phyloP scores from a whole-genome alignment of 1,140 invertebrate species.

The Drosophila tropicalis region DNA sequence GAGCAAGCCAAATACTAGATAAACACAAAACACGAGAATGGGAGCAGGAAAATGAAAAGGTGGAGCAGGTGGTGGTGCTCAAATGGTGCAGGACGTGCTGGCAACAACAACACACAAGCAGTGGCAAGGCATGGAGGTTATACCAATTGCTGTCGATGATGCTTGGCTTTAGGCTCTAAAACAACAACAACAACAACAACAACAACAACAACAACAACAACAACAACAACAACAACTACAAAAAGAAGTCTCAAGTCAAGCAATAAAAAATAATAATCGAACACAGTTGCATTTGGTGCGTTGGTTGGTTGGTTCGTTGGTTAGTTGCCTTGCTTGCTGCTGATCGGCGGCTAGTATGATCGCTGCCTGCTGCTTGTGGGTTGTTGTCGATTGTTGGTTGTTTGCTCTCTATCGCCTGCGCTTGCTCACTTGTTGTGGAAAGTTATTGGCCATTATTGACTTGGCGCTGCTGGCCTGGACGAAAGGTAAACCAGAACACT shows the following conservation, averaged over 20 bases:
- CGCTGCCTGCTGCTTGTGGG: not conserved
- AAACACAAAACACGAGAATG: slow-evolving; percentile 42
- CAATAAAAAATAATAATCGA: slow-evolving; percentile 77
- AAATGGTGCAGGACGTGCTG: not conserved
- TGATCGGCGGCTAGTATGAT: slow-evolving; percentile 16
- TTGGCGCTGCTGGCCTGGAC: slow-evolving; percentile 39
- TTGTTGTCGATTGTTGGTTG: slow-evolving; percentile 8
- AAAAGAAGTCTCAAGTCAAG: slow-evolving; percentile 17
- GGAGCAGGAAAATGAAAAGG: slow-evolving; percentile 22
- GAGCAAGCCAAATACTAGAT: slow-evolving; percentile 41
- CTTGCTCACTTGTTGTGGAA: slow-evolving; percentile 52
- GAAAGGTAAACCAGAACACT: slow-evolving; percentile 56
- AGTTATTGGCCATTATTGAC: slow-evolving; percentile 63
- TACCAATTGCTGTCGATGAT: slow-evolving; percentile 13
- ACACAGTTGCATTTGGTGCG: slow-evolving; percentile 55
- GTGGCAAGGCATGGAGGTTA: slow-evolving; percentile 17
- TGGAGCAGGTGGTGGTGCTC: slow-evolving; percentile 15
- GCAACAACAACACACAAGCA: too few species aligned
- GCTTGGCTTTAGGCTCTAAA: slow-evolving; percentile 18
- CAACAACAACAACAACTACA: too few species aligned
- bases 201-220: too few species aligned
- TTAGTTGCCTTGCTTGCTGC: too few species aligned
- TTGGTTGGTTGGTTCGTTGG: slow-evolving; percentile 21
- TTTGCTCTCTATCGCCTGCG: not conserved
- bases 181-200: too few species aligned